Percentiles rank a stretch among this genome's conserved stretches.
Evolutionary conservation across 2,888 invertebrate genomes (phyloP).

Genomic region (Villa cingulata): DNA sequence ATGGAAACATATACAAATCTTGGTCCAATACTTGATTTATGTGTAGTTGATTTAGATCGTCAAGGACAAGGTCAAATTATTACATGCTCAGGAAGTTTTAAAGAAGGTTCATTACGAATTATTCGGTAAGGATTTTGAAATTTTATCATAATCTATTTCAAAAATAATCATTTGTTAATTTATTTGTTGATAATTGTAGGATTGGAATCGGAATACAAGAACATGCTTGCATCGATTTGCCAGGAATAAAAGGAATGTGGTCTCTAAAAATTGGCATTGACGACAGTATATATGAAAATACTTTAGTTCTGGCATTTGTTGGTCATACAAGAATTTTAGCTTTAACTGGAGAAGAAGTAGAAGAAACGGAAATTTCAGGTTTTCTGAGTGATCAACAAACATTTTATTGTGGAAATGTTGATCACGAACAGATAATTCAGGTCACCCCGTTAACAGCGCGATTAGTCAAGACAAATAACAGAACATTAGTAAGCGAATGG

Average conservation of each 20-base stretch:
- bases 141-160: neutral
- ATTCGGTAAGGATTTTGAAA: conserved; percentile 39
- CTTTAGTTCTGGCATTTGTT: conserved; percentile 88
- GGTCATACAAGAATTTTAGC: conserved; percentile 87
- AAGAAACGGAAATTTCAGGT: conserved; percentile 89
- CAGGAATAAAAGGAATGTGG: conserved; percentile 98
- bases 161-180: neutral
- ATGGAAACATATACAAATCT: conserved; percentile 96
- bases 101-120: conserved; percentile 92
- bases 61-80: conserved; percentile 97
- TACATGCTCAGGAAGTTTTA: conserved; percentile 93
- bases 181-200: conserved; percentile 34
- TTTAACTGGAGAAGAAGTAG: conserved; percentile 89
- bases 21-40: conserved; percentile 96
- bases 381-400: conserved; percentile 88
- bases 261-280: conserved; percentile 61
- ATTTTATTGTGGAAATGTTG: conserved; percentile 85
- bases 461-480: conserved; percentile 52
- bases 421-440: conserved; percentile 57
- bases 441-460: conserved; percentile 61
- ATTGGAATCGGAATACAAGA: conserved; percentile 99
- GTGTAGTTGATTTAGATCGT: conserved; percentile 89
- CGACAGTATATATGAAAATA: conserved; percentile 60
- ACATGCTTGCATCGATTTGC: conserved; percentile 91
- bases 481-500: conserved; percentile 57